Percentiles rank a stretch among this genome's conserved stretches.
Conservation (phyloP, 2,888 invertebrate species). For the Dinocampus coccinellae region DNA sequence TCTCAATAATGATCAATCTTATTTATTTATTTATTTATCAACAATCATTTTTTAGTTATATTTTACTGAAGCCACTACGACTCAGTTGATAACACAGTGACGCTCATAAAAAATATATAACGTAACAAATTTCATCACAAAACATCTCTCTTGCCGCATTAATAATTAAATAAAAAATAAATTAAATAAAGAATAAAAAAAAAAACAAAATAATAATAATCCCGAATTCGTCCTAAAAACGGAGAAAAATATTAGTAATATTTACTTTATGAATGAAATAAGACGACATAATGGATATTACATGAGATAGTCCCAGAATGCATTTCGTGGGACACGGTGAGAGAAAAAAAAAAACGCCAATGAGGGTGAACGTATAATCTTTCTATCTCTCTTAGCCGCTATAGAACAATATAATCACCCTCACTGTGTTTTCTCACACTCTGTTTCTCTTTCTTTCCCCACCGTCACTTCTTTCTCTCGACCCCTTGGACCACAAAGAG, state of each 20-base stretch:
- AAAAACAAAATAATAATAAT: too few species aligned
- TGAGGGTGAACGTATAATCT: background rate
- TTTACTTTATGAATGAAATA: constrained; percentile 38
- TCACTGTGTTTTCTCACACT: background rate
- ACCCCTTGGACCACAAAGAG: constrained; percentile 53
- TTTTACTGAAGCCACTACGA: background rate
- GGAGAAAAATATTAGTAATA: background rate
- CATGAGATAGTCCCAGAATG: constrained; percentile 26
- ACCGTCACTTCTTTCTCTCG: constrained; percentile 23
- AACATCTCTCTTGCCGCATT: too few species aligned
- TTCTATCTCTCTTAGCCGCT: constrained; percentile 3
- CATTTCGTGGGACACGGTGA: background rate
- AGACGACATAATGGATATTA: background rate
- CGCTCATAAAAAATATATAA: background rate
- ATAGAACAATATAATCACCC: constrained; percentile 1
- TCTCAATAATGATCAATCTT: background rate
- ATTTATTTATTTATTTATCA: background rate
- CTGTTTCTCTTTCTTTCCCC: constrained; percentile 25
- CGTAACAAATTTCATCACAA: background rate
- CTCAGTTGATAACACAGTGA: constrained; percentile 2
- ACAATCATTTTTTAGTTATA: background rate
- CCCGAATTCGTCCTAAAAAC: too few species aligned
- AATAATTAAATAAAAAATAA: too few species aligned
- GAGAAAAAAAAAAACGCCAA: background rate
- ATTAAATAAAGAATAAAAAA: too few species aligned